These are phyloP conservation scores for Teinopalpus imperialis DNA, from an alignment of 2,888 invertebrate genomes.

Conservation along the genomic window DNA sequence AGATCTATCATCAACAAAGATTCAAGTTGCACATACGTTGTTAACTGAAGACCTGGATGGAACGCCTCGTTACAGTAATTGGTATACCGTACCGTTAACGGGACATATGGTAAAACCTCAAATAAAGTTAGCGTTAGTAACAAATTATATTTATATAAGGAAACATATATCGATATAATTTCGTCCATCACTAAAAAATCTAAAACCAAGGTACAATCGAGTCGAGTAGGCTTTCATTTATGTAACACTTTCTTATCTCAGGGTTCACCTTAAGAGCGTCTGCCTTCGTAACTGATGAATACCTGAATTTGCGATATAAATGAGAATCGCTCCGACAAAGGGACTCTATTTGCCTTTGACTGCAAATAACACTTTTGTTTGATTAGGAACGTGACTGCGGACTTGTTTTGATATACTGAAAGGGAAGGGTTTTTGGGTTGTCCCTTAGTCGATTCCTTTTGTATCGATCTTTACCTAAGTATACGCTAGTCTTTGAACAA, in stretches of 20 bases:
- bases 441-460: neutral
- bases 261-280: constrained; percentile 43
- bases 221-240: constrained; percentile 54
- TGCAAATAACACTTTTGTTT: constrained; percentile 29
- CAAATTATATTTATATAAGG: too few species aligned
- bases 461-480: too few species aligned
- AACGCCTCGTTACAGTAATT: too few species aligned
- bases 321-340: constrained; percentile 26
- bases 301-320: constrained; percentile 32
- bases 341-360: constrained; percentile 27
- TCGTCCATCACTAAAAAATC: constrained; percentile 4
- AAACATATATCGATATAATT: neutral
- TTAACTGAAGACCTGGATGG: too few species aligned
- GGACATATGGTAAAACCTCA: too few species aligned
- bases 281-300: constrained; percentile 31
- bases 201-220: constrained; percentile 34
- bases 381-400: constrained; percentile 27
- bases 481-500: too few species aligned
- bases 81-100: too few species aligned
- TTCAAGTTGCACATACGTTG: too few species aligned
- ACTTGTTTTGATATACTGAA: constrained; percentile 27
- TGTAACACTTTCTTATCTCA: constrained; percentile 59
- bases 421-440: constrained; percentile 4
- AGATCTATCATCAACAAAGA: too few species aligned
- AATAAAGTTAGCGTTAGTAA: too few species aligned